These are phyloP conservation scores for Mactromeris polynyma DNA, from an alignment of 2,888 invertebrate species.

Conservation along the genomic window DNA sequence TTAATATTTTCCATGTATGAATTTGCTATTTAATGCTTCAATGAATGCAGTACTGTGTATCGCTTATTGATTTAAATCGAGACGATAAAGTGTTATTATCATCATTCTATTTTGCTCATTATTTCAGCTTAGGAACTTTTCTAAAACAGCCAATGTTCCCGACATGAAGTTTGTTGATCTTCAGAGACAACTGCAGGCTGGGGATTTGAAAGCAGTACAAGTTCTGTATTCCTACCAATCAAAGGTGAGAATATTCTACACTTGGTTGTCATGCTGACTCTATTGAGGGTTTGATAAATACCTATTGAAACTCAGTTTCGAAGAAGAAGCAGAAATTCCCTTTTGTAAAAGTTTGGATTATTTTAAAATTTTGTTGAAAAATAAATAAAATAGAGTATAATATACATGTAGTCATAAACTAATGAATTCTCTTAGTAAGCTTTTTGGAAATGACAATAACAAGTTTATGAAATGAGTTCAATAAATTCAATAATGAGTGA, in stretches of 20 bases:
- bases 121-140: not conserved
- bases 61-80: no score
- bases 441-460: no score
- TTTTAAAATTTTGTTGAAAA: not conserved
- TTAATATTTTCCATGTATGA: no score
- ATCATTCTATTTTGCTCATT: not conserved
- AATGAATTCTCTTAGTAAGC: no score
- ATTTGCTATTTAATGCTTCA: not conserved
- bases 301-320: not conserved
- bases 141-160: conserved; percentile 28
- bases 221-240: conserved; percentile 75
- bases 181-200: conserved; percentile 64
- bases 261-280: not conserved
- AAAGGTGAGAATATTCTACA: conserved; percentile 64
- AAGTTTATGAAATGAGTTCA: no score
- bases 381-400: not conserved
- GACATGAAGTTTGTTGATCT: conserved; percentile 64
- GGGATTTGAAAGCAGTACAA: conserved; percentile 68
- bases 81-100: not conserved
- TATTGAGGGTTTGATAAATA: not conserved
- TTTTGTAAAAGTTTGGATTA: no score
- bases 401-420: no score
- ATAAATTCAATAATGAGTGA: no score
- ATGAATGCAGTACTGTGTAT: not conserved
- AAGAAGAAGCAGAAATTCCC: no score